phyloP scores from a whole-genome alignment of 2,888 invertebrate species.

The Thecocarcelia acutangulata region DNA sequence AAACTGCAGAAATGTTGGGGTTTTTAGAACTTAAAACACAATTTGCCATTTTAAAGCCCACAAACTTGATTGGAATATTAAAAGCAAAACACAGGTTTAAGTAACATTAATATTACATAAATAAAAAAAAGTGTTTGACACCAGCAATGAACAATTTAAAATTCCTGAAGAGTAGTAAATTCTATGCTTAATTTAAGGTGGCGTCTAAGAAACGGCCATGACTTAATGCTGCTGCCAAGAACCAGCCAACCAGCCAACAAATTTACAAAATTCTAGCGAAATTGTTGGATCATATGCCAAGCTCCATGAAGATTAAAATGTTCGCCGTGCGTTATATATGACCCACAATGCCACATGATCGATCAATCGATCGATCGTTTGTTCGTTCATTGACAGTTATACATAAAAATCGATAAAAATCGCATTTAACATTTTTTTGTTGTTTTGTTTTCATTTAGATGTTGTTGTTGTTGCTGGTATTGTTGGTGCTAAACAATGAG shows the following conservation, averaged over 20 bases:
- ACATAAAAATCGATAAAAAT: conserved; percentile 47
- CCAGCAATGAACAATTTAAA: conserved; percentile 37
- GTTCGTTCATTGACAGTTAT: conserved; percentile 62
- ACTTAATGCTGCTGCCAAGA: conserved; percentile 46
- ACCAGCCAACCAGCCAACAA: conserved; percentile 24
- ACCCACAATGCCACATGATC: conserved; percentile 55
- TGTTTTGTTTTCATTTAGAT: neutral
- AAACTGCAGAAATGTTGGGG: conserved; percentile 18
- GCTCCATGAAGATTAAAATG: neutral
- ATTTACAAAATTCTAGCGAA: conserved; percentile 45
- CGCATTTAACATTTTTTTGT: conserved; percentile 30
- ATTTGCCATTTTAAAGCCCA: conserved; percentile 29
- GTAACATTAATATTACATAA: conserved; percentile 6
- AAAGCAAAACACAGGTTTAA: neutral
- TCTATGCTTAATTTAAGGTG: conserved; percentile 42
- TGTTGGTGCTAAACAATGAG: neutral
- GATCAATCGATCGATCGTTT: neutral
- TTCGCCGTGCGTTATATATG: conserved; percentile 45
- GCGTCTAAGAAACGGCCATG: conserved; percentile 51
- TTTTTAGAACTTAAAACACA: conserved; percentile 11
- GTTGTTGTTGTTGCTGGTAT: neutral
- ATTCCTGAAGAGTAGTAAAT: conserved; percentile 34
- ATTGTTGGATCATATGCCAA: conserved; percentile 24
- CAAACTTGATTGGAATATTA: conserved; percentile 37
- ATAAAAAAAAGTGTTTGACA: conserved; percentile 6